Base-by-base conservation (phyloP, 2,113 vertebrate genomes). In the Hoplias malabaricus region DNA sequence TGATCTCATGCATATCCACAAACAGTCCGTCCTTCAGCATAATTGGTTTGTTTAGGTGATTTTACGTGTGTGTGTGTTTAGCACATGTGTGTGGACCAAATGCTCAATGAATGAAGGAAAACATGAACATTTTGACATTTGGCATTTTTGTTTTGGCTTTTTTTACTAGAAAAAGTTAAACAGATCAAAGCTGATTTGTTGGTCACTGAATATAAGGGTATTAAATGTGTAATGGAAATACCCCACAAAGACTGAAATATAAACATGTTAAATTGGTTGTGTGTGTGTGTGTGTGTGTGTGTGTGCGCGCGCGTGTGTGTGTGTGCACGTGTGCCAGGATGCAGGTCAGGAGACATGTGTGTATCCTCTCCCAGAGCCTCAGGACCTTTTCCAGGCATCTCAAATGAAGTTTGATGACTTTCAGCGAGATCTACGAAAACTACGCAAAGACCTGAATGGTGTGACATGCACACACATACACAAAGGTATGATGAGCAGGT, bases 391-490 rank as follows among this genome's bases (percentile, higher is more conserved):
- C 86, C 96, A 98, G 85, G 94, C 93, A 46, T 96, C 97, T 0
- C 97, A 99, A 72, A 92, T 98, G 93, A 99, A 98, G 88, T 98
- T 98, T 90, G 97, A 99, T 34, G 97, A 98, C 82, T 98, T 98
- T 92, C 93, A 96, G 63, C 96, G 94, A 87, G 97, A 98, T 85
- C 93, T 99, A n/a, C 93, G 94, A 68, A 98, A 97, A 87, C 89
- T 97, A 73, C 96, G 92, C 84, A 98, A 96, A 92, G 96, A 98
- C 86, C 90, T 98, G 53, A 91, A 92, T 83, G 95, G 96, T 98
- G 93, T 53, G 56, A 19, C 74, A 12, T 33, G 61, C 54, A 43
- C 14, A 27, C 27, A 13, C 33, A 36, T 2, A 69, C 31, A 33
- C 63, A 38, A n/a, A n/a, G n/a, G n/a, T n/a, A n/a, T n/a, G n/a